Evolutionary conservation across 1,140 invertebrate species (phyloP).

Genomic region (Venustaconcha ellipsiformis): DNA sequence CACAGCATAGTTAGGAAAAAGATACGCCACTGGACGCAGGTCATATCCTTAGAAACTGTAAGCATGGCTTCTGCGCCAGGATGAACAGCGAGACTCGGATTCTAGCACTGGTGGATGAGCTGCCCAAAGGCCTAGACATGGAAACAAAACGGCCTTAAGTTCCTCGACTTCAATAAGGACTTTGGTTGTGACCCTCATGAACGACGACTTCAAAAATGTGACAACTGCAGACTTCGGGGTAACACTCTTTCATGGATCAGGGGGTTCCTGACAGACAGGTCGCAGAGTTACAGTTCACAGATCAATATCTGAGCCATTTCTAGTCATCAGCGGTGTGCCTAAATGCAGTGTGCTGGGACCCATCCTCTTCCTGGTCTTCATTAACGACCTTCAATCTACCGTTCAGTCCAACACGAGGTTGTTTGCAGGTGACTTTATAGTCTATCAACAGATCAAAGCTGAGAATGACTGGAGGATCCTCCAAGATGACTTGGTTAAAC

Average conservation of each 20-base stretch:
- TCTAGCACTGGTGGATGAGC: background rate
- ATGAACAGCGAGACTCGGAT: conserved; percentile 3
- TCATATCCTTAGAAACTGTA: conserved; percentile 4
- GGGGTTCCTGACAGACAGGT: no score
- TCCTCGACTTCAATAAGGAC: background rate
- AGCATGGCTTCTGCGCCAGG: conserved; percentile 3
- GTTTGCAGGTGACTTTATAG: conserved; percentile 30
- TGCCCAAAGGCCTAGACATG: no score
- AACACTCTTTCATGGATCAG: background rate
- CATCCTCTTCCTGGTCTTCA: no score
- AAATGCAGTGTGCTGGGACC: no score
- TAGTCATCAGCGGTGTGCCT: no score
- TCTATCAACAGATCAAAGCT: conserved; percentile 17
- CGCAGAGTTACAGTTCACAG: no score
- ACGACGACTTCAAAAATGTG: background rate
- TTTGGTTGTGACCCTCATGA: background rate
- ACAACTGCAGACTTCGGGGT: conserved; percentile 1
- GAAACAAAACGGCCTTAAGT: background rate
- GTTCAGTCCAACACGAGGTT: background rate
- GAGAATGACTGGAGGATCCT: conserved; percentile 14
- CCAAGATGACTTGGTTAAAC: conserved; percentile 25
- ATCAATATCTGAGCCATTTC: no score
- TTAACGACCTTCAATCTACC: no score
- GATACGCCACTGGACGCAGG: background rate
- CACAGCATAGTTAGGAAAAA: background rate